These are phyloP conservation scores for Pygoscelis adeliae DNA, from an alignment of 2,113 vertebrate genomes.

Conservation along the genomic window DNA sequence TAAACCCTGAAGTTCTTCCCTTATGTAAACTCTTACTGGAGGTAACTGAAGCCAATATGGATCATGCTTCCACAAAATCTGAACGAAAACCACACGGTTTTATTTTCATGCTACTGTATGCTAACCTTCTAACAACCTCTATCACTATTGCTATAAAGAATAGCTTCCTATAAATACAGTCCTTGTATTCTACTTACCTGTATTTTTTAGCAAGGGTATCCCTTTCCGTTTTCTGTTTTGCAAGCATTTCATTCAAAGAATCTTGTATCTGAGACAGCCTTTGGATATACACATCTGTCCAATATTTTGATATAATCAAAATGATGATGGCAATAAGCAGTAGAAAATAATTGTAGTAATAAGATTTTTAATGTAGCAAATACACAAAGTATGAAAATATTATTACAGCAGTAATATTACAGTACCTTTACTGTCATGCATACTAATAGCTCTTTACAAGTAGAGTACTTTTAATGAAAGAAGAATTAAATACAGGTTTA, in stretches of 20 bases:
- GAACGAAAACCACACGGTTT: not conserved
- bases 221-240: constrained; percentile 73
- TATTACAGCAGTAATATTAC: not conserved
- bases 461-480: not conserved
- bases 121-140: not conserved
- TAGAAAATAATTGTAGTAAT: not conserved
- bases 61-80: not conserved
- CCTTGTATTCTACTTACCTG: constrained; percentile 62
- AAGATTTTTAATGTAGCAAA: not conserved
- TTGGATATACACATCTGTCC: constrained; percentile 43
- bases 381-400: not conserved
- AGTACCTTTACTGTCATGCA: not conserved
- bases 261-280: constrained; percentile 67
- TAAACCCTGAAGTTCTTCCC: not conserved
- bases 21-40: not conserved
- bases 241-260: constrained; percentile 70
- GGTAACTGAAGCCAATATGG: not conserved
- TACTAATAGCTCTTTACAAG: not conserved
- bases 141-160: not conserved
- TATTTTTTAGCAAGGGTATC: constrained; percentile 78
- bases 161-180: not conserved
- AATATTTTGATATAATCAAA: constrained; percentile 32
- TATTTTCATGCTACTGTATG: not conserved
- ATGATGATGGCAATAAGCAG: not conserved
- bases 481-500: not conserved